Evolutionary conservation across 2,113 vertebrate species (phyloP).

Genomic region (Platanista minor): DNA sequence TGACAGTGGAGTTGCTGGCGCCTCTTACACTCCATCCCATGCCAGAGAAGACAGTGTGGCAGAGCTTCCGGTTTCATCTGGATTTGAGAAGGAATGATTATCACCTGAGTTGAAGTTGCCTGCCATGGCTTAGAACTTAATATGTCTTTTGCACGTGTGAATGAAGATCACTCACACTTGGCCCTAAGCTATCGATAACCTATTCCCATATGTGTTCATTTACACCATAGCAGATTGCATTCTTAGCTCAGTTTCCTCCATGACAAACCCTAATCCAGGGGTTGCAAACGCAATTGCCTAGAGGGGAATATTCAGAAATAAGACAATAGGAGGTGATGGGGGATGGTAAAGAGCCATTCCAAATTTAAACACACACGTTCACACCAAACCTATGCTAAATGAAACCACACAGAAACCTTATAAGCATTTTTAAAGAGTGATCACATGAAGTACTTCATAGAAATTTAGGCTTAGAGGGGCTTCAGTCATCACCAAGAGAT

Average conservation of each 20-base stretch:
- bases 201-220: not conserved
- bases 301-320: not conserved
- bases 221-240: not conserved
- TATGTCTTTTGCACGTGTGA: not conserved
- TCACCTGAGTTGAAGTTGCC: not conserved
- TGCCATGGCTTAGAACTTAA: not conserved
- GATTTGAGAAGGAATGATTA: not conserved
- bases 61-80: not conserved
- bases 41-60: not conserved
- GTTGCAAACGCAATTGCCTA: not conserved
- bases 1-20: not conserved
- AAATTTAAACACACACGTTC: not conserved
- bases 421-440: not conserved
- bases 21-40: not conserved
- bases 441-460: not conserved
- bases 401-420: not conserved
- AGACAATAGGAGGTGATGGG: not conserved
- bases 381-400: not conserved
- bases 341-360: not conserved
- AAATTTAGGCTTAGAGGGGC: not conserved
- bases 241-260: not conserved
- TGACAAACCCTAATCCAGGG: not conserved
- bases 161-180: not conserved
- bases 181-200: not conserved
- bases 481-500: not conserved